Conservation (phyloP, 2,888 invertebrate species). For the Eupeodes latifasciatus region DNA sequence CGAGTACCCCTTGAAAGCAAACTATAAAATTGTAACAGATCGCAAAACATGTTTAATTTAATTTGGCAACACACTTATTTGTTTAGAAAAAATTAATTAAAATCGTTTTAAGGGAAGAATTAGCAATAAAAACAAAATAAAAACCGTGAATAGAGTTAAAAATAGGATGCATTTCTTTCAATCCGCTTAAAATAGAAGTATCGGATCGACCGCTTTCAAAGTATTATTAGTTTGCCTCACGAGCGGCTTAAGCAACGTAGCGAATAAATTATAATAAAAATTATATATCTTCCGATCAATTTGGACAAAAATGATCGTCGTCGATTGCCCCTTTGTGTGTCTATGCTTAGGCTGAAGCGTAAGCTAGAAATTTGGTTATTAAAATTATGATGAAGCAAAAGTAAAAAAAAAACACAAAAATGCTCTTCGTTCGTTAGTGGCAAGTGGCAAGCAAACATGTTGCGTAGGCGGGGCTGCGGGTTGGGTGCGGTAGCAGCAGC, state of each 20-base stretch:
- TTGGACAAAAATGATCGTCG: slow-evolving; percentile 19
- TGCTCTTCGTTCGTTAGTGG: slow-evolving; percentile 63
- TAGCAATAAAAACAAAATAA: slow-evolving; percentile 63
- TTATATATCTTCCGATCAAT: slow-evolving; percentile 24
- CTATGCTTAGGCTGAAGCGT: slow-evolving; percentile 48
- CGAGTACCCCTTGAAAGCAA: slow-evolving; percentile 26
- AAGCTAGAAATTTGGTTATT: slow-evolving; percentile 55
- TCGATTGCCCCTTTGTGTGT: slow-evolving; percentile 26
- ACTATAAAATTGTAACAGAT: slow-evolving; percentile 32
- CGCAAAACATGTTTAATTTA: slow-evolving; percentile 34
- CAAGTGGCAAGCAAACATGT: slow-evolving; percentile 40
- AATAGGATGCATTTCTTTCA: slow-evolving; percentile 72
- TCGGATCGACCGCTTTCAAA: slow-evolving; percentile 26
- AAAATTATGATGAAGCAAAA: slow-evolving; percentile 6
- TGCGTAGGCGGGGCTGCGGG: slow-evolving; percentile 61
- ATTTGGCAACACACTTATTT: slow-evolving; percentile 65
- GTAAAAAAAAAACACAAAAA: slow-evolving; percentile 25
- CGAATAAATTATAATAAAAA: slow-evolving; percentile 52
- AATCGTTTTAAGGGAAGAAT: slow-evolving; percentile 63
- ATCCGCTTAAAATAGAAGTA: slow-evolving; percentile 62
- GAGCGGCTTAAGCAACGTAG: slow-evolving; percentile 12
- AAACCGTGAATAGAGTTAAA: slow-evolving; percentile 52
- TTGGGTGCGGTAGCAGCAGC: too few relatives aligned
- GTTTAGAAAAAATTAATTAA: slow-evolving; percentile 68
- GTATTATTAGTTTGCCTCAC: slow-evolving; percentile 5